Evolutionary conservation across 2,797 vertebrate genomes (phyloP).

Genomic region (Kryptolebias ocellatus): DNA sequence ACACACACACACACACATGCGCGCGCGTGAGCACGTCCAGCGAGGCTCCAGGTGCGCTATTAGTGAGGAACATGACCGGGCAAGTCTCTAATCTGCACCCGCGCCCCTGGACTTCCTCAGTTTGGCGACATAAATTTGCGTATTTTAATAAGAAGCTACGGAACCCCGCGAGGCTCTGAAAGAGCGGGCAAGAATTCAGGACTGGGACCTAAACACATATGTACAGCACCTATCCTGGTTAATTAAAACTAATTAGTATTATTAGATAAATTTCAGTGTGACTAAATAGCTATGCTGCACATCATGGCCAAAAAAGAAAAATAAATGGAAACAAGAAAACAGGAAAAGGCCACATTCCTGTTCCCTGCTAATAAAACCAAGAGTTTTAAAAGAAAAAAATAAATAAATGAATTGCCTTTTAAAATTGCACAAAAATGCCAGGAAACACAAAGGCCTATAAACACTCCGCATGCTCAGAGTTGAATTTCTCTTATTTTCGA

Average conservation of each 20-base stretch:
- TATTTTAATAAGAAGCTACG: conserved; percentile 60
- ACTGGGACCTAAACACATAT: neutral
- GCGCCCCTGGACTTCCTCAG: conserved; percentile 68
- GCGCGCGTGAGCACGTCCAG: conserved; percentile 50
- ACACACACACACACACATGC: conserved; percentile 21
- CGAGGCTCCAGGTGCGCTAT: conserved; percentile 80
- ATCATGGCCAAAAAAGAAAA: neutral
- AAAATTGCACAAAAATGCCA: conserved; percentile 46
- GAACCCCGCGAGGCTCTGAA: conserved; percentile 19
- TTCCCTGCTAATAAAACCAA: conserved; percentile 14
- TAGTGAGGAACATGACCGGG: conserved; percentile 78
- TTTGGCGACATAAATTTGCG: conserved; percentile 68
- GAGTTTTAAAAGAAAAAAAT: conserved; percentile 36
- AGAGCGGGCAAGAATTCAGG: conserved; percentile 22
- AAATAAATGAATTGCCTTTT: no score
- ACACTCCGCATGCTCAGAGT: conserved; percentile 42
- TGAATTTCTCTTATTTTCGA: conserved; percentile 71
- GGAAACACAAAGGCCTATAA: conserved; percentile 58
- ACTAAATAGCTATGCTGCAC: neutral
- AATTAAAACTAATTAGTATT: no score
- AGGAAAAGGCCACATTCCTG: conserved; percentile 26
- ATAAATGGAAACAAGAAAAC: no score
- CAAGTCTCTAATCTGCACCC: conserved; percentile 71
- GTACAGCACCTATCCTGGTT: neutral
- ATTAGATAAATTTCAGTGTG: no score